Base-by-base conservation (phyloP, 2,797 vertebrate species). In the Botia kubotai region DNA sequence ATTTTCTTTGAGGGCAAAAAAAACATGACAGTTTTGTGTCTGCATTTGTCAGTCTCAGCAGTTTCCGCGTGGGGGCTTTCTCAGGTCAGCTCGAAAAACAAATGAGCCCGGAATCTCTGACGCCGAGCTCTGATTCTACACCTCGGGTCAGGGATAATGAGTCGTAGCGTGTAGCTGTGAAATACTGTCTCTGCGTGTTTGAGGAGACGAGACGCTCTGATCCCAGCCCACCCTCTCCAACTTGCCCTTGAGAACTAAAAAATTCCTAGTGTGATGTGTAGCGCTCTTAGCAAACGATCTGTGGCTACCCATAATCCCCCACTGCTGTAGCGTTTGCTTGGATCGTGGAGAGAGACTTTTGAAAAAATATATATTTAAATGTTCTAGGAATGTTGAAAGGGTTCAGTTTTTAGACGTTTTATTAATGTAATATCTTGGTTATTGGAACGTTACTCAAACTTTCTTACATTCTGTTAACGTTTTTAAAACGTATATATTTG, bases 161-260 rank as follows among this genome's bases (percentile, higher is more conserved):
- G 43, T 39, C 19, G 2, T 50, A 58, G 36, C 62, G 6, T 78
- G 75, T 62, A 57, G 46, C 57, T 77, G 50, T 76, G 58, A 77
- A 77, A 72, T 57, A 72, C 65, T 52, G 77, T 72, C 68, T 72
- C 58, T 72, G 58, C 33, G 14, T 65, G 69, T 79, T 72, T 72
- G 77, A 72, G 77, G 29, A 79, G 0, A 63, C 71, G 8, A 72
- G 19, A 26, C n/a, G 2, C 77, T 53, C 14, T 1, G 13, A 12
- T 72, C 21, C 46, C 53, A 43, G 60, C 43, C 66, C 43, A 52
- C 33, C 57, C 14, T 43, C 6, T 63, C 3, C 1, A 0, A 5
- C 46, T 65, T 79, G 68, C 58, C 77, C 69, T 79, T 79, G 77
- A 79, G 58, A 79, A 48, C 65, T 75, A 48, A 23, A 79, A 68